phyloP scores from a whole-genome alignment of 2,888 invertebrate species.

The Agriopis leucophaearia region DNA sequence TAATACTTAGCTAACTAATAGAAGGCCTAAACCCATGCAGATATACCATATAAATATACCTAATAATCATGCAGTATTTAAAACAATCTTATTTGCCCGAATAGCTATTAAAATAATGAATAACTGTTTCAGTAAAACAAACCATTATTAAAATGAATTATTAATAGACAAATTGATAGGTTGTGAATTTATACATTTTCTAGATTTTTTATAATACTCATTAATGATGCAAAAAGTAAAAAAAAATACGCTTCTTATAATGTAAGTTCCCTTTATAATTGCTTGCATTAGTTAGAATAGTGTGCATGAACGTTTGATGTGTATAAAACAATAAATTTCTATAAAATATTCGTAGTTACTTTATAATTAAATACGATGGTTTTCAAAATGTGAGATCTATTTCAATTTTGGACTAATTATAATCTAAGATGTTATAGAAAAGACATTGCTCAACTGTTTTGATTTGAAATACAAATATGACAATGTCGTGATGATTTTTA shows the following conservation, averaged over 20 bases:
- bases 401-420: no score
- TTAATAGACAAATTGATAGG: conserved; percentile 83
- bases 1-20: conserved; percentile 41
- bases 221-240: conserved; percentile 53
- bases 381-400: no score
- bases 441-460: no score
- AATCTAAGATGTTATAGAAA: no score
- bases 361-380: no score
- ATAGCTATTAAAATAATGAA: background rate
- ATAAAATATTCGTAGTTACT: background rate
- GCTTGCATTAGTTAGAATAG: conserved; percentile 58
- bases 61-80: background rate
- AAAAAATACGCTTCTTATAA: conserved; percentile 56
- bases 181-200: conserved; percentile 86
- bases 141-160: conserved; percentile 50
- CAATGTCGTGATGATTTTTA: no score
- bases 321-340: background rate
- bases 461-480: no score
- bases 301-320: conserved; percentile 33
- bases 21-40: conserved; percentile 69
- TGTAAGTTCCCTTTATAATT: conserved; percentile 62
- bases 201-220: conserved; percentile 82
- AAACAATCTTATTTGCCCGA: conserved; percentile 55
- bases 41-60: conserved; percentile 28
- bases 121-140: conserved; percentile 43